Base-by-base conservation (phyloP, 2,888 invertebrate species). In the Folsomia candida region DNA sequence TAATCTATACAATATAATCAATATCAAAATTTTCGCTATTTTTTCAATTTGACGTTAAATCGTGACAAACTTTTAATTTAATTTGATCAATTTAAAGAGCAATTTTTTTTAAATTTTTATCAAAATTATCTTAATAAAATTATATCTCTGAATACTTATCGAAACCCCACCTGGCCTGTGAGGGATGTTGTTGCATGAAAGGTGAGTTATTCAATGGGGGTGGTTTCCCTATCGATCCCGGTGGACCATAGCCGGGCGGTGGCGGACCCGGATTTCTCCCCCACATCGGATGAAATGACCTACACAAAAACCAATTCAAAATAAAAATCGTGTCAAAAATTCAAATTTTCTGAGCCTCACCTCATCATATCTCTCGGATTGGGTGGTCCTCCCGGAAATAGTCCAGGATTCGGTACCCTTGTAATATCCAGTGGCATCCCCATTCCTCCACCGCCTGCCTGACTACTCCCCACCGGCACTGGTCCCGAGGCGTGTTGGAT, bases 191-290 rank as follows among this genome's bases (percentile, higher is more conserved):
- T 37, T 4, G 37, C 37, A 37, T 37, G 14, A 37, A 37, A 25
- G 76, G 69, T 20, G 71, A 64, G 29, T 74, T 73, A 64, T 75
- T 78, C 11, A 79, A 58, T 27, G 80, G 78, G 11, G 80, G 80
- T 2, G 80, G 80, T 37, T 79, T 79, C 51, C 78, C 79, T 47
- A 79, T 67, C 2, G 74, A 61, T n/a, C 69, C 37, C n/a, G 70
- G 68, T 11, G 66, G 57, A 11, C 66, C 68, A 57, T 73, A 75
- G 20, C 75, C 74, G 24, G 74, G 72, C 18, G 76, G 75, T 54
- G 20, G 20, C 6, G 11, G 11, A 54, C 54, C 54, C 57, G 76
- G 74, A 63, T 64, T 74, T 58, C 75, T 51, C 18, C 68, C 74
- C 78, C 78, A 78, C 62, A 77, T 75, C 51, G 74, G 71, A 75